Evolutionary conservation across 2,888 invertebrate species (phyloP).

Genomic region (Caradrina clavipalpis): DNA sequence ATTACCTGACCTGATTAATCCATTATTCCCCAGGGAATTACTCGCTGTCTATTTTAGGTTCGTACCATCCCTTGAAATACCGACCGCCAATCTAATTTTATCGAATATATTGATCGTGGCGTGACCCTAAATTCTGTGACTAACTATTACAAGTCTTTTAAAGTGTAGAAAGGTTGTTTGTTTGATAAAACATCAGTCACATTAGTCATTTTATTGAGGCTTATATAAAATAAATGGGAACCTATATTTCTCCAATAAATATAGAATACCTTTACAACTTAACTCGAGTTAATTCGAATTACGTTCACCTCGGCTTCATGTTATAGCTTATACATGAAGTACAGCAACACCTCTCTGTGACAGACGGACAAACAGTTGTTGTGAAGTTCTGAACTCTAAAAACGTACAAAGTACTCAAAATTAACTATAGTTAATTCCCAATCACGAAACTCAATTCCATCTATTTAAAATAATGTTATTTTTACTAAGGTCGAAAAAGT

Average conservation of each 20-base stretch:
- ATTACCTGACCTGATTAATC: neutral
- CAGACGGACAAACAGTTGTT: no score
- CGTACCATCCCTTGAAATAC: neutral
- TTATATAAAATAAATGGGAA: neutral
- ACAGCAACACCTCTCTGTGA: no score
- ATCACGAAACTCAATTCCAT: neutral
- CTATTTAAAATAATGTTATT: neutral
- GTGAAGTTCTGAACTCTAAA: no score
- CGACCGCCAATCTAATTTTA: neutral
- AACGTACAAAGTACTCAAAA: no score
- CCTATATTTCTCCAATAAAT: no score
- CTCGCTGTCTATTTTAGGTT: neutral
- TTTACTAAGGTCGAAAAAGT: neutral
- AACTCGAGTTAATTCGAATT: no score
- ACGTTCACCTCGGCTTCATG: no score
- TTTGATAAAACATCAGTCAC: neutral
- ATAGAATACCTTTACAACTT: no score
- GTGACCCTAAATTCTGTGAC: neutral
- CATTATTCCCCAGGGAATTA: slow-evolving; percentile 10
- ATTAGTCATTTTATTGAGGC: neutral
- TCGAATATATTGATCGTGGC: neutral
- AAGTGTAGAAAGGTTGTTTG: neutral
- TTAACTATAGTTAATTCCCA: neutral
- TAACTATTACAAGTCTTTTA: neutral
- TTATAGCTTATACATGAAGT: no score